phyloP scores from a whole-genome alignment of 2,888 invertebrate species.

The Anticlea derivata region DNA sequence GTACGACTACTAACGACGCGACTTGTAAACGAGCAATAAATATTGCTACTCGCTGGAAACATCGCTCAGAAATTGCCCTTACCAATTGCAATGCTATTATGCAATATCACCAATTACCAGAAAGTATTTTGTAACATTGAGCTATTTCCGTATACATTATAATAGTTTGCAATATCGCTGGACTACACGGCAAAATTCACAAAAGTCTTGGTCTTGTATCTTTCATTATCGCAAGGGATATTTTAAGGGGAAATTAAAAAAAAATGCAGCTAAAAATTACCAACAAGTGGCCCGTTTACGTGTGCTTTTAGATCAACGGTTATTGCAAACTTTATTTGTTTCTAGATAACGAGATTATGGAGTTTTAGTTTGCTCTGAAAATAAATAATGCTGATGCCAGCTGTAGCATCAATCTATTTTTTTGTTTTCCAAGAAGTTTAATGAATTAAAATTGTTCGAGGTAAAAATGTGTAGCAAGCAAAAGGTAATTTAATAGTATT shows the following conservation, averaged over 20 bases:
- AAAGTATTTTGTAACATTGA: too few species aligned
- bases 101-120: background rate
- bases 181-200: too few species aligned
- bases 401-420: background rate
- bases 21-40: background rate
- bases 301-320: conserved; percentile 10
- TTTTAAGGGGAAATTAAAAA: too few species aligned
- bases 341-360: conserved; percentile 13
- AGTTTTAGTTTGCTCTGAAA: conserved; percentile 13
- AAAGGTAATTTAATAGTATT: background rate
- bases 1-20: conserved; percentile 16
- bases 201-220: too few species aligned
- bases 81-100: background rate
- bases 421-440: conserved; percentile 4
- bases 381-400: conserved; percentile 10
- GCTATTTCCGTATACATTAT: too few species aligned
- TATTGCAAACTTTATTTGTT: conserved; percentile 17
- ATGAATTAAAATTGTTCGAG: conserved; percentile 1
- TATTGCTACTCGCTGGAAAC: background rate
- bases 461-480: background rate
- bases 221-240: too few species aligned
- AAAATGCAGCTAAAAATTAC: background rate
- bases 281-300: background rate
- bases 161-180: too few species aligned
- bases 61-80: background rate